Conservation (phyloP, 1,140 invertebrate species). For the silkworm (Bombyx mori) region DNA sequence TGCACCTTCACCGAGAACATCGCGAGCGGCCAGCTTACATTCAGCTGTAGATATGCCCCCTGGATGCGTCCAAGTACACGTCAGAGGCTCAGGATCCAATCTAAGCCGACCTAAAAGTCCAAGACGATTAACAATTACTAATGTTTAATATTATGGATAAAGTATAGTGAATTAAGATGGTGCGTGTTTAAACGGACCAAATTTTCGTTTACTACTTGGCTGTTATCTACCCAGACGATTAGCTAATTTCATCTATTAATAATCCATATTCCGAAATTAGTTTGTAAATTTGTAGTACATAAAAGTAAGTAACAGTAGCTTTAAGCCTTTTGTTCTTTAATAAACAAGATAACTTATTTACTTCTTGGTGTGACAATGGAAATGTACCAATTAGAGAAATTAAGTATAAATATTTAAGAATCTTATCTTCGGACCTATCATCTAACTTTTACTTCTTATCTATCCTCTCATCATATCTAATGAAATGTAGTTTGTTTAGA, state of each 20-base stretch:
- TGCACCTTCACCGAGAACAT: constrained; percentile 46
- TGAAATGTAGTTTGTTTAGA: constrained; percentile 11
- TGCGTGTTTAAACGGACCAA: constrained; percentile 24
- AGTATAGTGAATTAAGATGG: neutral
- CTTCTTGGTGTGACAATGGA: constrained; percentile 1
- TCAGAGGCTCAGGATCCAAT: constrained; percentile 44
- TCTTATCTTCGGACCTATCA: too few relatives aligned
- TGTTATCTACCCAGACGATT: too few relatives aligned
- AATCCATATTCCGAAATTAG: too few relatives aligned
- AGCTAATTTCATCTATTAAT: too few relatives aligned
- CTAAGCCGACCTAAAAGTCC: constrained; percentile 52
- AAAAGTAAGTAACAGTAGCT: too few relatives aligned
- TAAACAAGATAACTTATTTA: neutral
- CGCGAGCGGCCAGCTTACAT: constrained; percentile 52
- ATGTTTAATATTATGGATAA: constrained; percentile 32
- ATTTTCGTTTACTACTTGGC: neutral
- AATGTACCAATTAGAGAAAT: constrained; percentile 13
- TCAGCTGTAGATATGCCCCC: constrained; percentile 50
- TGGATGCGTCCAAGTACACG: constrained; percentile 53
- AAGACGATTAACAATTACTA: constrained; percentile 53
- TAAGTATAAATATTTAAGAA: too few relatives aligned
- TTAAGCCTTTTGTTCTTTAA: neutral
- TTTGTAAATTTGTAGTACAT: too few relatives aligned
- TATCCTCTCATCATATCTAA: too few relatives aligned
- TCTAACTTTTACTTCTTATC: too few relatives aligned